A percentile compares a stretch with the other conserved stretches of the same genome.
Conservation (phyloP, 2,888 invertebrate species). For the Ptychoptera contaminata region DNA sequence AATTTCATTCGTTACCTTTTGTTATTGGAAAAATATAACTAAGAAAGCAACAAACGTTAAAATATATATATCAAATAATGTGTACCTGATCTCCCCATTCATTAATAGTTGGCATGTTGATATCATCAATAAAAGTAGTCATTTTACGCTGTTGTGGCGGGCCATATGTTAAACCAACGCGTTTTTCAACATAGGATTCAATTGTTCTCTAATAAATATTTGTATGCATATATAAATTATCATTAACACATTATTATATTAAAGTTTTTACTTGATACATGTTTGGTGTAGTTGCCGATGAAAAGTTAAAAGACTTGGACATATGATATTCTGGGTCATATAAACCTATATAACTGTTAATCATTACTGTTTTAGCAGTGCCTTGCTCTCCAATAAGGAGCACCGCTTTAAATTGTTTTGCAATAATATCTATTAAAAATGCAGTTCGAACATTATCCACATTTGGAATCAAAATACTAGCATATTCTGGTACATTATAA, state of each 20-base stretch:
- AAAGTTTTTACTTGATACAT: constrained; percentile 51
- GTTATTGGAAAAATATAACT: background rate
- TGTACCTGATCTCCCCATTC: constrained; percentile 74
- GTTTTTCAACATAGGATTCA: constrained; percentile 71
- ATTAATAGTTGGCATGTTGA: constrained; percentile 74
- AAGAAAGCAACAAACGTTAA: no score
- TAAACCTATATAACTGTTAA: constrained; percentile 54
- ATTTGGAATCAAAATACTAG: constrained; percentile 65
- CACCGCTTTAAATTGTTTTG: constrained; percentile 60
- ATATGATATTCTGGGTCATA: constrained; percentile 62
- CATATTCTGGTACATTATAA: constrained; percentile 52
- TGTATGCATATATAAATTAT: constrained; percentile 21
- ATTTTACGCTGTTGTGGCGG: constrained; percentile 61
- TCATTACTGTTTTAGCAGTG: constrained; percentile 75
- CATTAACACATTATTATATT: background rate
- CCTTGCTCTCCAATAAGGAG: constrained; percentile 72
- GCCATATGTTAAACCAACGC: constrained; percentile 67
- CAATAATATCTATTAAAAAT: constrained; percentile 57
- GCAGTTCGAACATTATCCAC: constrained; percentile 66
- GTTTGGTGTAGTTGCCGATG: constrained; percentile 70
- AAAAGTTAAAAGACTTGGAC: constrained; percentile 66
- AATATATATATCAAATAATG: no score
- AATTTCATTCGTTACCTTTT: constrained; percentile 56
- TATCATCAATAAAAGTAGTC: constrained; percentile 71
- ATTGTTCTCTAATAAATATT: constrained; percentile 37